Conservation (phyloP, 2,113 vertebrate genomes). For the Gadus macrocephalus region DNA sequence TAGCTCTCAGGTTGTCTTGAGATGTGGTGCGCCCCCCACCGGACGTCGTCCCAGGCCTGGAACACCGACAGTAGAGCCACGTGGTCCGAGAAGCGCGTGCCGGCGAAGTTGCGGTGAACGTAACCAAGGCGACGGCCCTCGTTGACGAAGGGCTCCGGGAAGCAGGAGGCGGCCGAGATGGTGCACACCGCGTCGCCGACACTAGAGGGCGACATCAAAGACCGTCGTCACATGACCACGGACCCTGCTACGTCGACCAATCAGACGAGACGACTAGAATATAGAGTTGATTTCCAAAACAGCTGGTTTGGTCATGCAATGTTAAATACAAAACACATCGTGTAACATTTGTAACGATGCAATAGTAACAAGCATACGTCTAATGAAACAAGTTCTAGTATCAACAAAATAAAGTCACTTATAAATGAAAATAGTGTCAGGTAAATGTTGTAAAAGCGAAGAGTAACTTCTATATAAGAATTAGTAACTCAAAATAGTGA, state of each 20-base stretch:
- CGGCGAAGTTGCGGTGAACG: constrained; percentile 90
- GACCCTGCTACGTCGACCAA: not conserved
- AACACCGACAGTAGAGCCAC: constrained; percentile 91
- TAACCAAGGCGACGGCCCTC: constrained; percentile 91
- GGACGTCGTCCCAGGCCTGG: constrained; percentile 93
- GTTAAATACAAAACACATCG: not conserved
- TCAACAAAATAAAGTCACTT: no score
- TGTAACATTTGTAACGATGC: no score
- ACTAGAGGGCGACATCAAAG: constrained; percentile 56
- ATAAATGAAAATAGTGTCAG: no score
- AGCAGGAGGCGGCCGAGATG: constrained; percentile 90
- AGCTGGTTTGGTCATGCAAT: not conserved
- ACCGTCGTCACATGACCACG: no score
- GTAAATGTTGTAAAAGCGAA: no score
- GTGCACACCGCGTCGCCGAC: constrained; percentile 94
- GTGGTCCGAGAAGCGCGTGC: constrained; percentile 88
- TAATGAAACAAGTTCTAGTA: no score
- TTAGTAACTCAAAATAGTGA: no score
- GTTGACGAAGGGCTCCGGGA: constrained; percentile 90
- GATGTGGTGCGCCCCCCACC: constrained; percentile 61
- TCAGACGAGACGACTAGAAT: not conserved
- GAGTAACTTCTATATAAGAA: no score
- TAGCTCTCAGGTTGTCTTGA: not conserved
- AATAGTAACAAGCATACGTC: not conserved
- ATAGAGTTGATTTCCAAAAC: no score